Evolutionary conservation across 2,888 invertebrate genomes (phyloP).

Genomic region (Caenorhabditis sp.): DNA sequence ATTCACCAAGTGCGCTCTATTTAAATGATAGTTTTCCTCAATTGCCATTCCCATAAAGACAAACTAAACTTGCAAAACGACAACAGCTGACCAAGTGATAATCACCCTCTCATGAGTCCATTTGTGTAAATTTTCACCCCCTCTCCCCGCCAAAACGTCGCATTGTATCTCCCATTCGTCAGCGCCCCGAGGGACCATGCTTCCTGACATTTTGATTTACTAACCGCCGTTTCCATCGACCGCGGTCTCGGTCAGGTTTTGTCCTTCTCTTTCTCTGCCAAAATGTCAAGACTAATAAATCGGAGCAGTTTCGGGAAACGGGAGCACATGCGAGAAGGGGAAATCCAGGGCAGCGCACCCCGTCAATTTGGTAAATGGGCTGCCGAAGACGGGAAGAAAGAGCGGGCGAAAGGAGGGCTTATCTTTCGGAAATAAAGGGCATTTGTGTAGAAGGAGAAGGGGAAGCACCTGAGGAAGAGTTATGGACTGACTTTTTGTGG

Average conservation of each 20-base stretch:
- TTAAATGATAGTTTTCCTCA: no score
- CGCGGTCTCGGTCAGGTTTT: constrained; percentile 39
- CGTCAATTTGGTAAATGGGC: constrained; percentile 58
- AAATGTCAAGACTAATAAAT: constrained; percentile 59
- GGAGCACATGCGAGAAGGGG: constrained; percentile 28
- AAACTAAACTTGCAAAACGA: background rate
- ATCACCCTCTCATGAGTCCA: constrained; percentile 10
- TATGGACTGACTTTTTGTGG: background rate
- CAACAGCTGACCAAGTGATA: background rate
- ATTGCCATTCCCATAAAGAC: no score
- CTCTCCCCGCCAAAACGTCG: constrained; percentile 11
- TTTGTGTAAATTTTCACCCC: constrained; percentile 19
- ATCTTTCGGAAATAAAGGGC: constrained; percentile 9
- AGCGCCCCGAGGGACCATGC: constrained; percentile 12
- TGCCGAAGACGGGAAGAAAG: constrained; percentile 6
- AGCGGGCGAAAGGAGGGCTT: background rate
- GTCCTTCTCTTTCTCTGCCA: constrained; percentile 11
- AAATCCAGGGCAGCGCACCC: constrained; percentile 9
- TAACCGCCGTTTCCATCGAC: constrained; percentile 38
- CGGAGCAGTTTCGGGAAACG: constrained; percentile 14
- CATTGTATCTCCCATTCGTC: constrained; percentile 14
- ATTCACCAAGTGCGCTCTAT: no score
- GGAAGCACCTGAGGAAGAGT: background rate
- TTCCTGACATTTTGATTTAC: constrained; percentile 59
- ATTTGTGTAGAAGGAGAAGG: background rate